Percentiles rank a stretch among this genome's conserved stretches.
phyloP scores from a whole-genome alignment of 2,888 invertebrate genomes.

The Halictus ligatus region DNA sequence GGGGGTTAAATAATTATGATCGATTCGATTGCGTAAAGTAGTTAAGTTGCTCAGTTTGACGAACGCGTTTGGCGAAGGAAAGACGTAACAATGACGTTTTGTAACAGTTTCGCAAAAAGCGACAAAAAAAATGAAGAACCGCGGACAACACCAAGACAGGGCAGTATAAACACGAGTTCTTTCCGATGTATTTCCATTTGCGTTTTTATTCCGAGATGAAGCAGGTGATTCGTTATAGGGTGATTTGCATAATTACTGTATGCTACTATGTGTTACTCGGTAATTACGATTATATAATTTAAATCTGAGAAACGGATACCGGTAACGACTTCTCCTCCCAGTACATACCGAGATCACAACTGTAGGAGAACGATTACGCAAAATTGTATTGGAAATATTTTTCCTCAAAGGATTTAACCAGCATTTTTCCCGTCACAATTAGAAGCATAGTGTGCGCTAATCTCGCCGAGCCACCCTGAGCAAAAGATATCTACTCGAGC shows the following conservation, averaged over 20 bases:
- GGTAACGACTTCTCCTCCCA: neutral
- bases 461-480: neutral
- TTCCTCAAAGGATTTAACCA: neutral
- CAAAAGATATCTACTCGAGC: neutral
- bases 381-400: neutral
- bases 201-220: conserved; percentile 28
- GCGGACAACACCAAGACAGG: neutral
- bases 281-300: conserved; percentile 50
- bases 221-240: conserved; percentile 18
- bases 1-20: neutral
- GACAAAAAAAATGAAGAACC: neutral
- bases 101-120: neutral
- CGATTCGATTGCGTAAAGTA: neutral
- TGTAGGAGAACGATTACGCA: neutral
- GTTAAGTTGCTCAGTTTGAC: neutral
- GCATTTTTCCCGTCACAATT: neutral
- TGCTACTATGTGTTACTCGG: conserved; percentile 4
- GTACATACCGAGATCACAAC: neutral
- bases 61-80: neutral
- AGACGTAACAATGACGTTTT: neutral
- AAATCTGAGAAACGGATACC: conserved; percentile 37
- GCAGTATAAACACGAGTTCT: neutral
- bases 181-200: neutral
- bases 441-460: neutral
- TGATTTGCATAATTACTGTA: conserved; percentile 37